These are phyloP conservation scores for Bellardia bayeri DNA, from an alignment of 2,888 invertebrate species.

Conservation along the genomic window DNA sequence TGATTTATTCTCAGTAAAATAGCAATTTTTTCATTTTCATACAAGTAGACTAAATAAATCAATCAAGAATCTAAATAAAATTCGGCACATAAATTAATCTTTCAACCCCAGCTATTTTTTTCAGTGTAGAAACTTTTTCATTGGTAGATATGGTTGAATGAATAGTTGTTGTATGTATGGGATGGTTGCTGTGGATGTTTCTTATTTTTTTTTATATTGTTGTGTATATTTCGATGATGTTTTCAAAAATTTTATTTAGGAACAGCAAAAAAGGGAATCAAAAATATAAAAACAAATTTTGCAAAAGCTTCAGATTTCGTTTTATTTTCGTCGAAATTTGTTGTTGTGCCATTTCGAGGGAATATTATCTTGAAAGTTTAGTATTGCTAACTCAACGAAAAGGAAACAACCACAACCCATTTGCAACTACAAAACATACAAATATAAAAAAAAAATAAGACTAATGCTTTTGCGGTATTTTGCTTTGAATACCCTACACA, in stretches of 20 bases:
- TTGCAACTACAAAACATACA: not conserved
- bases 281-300: not conserved
- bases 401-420: not conserved
- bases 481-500: not conserved
- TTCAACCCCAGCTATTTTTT: not conserved
- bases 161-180: conserved; percentile 7
- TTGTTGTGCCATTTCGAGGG: not conserved
- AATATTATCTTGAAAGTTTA: not conserved
- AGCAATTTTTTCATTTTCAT: no score
- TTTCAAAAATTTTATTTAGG: not conserved
- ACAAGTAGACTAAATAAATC: no score
- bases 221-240: conserved; percentile 6
- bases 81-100: no score
- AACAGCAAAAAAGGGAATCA: conserved; percentile 13
- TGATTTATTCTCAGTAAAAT: no score
- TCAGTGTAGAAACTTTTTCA: not conserved
- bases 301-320: conserved; percentile 12
- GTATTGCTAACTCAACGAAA: not conserved
- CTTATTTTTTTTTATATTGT: not conserved
- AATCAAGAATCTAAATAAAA: no score
- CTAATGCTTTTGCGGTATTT: no score
- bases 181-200: conserved; percentile 18
- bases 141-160: conserved; percentile 21
- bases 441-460: not conserved
- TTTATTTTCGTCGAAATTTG: not conserved